These are phyloP conservation scores for Octodonta nipae DNA, from an alignment of 2,888 invertebrate genomes.

Conservation along the genomic window DNA sequence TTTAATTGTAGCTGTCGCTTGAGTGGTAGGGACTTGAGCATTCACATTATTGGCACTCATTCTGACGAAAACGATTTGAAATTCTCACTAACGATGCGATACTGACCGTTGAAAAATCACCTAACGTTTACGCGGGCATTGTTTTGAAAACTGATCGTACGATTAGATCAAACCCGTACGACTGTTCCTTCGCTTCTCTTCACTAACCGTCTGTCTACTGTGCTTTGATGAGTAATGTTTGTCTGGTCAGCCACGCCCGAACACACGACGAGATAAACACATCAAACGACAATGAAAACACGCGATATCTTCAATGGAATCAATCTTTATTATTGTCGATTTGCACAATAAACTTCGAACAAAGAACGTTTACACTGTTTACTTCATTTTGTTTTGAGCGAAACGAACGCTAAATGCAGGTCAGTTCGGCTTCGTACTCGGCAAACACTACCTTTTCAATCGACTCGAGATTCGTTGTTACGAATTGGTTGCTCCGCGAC, in stretches of 20 bases:
- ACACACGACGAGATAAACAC: too few species aligned
- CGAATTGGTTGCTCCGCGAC: slow-evolving; percentile 6
- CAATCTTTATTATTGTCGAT: too few species aligned
- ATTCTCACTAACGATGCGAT: slow-evolving; percentile 5
- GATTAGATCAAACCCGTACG: too few species aligned
- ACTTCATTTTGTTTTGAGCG: slow-evolving; percentile 15
- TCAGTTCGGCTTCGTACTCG: slow-evolving; percentile 12
- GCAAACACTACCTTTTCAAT: background rate
- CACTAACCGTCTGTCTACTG: slow-evolving; percentile 19
- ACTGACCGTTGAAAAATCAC: slow-evolving; percentile 2
- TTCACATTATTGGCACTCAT: slow-evolving; percentile 37
- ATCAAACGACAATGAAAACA: too few species aligned
- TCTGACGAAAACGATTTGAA: slow-evolving; percentile 9
- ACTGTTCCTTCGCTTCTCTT: slow-evolving; percentile 13
- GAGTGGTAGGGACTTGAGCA: slow-evolving; percentile 29
- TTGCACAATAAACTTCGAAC: too few species aligned
- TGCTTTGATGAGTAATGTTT: slow-evolving; percentile 34
- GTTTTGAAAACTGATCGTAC: too few species aligned
- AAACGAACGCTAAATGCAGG: slow-evolving; percentile 17
- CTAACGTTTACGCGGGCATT: slow-evolving; percentile 9
- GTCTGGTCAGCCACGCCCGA: slow-evolving; percentile 35
- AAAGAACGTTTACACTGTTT: slow-evolving; percentile 6
- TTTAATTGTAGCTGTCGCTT: slow-evolving; percentile 36
- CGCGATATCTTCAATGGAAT: too few species aligned
- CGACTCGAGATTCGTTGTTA: slow-evolving; percentile 7